These are phyloP conservation scores for Indicator indicator DNA, from an alignment of 2,113 vertebrate species.

Conservation along the genomic window DNA sequence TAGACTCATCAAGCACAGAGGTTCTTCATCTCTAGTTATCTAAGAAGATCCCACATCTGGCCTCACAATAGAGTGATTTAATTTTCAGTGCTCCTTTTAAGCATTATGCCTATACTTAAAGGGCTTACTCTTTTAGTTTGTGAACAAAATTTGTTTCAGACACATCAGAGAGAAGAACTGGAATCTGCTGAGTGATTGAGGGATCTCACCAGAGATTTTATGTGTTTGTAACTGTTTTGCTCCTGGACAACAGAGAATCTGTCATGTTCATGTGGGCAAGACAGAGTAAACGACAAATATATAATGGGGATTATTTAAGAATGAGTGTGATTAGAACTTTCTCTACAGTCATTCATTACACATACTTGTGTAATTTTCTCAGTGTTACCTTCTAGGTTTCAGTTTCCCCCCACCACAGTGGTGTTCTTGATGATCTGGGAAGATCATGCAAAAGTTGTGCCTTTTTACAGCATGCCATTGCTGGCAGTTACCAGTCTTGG, in stretches of 20 bases:
- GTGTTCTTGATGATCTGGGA: not conserved
- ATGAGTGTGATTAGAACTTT: not conserved
- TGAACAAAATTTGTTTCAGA: not conserved
- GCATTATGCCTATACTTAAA: not conserved
- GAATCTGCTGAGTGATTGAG: not conserved
- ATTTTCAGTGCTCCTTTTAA: not conserved
- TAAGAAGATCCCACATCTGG: not conserved
- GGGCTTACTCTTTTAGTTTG: not conserved
- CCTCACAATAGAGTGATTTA: not conserved
- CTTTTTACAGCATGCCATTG: not conserved
- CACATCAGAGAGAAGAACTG: not conserved
- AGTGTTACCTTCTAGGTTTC: not conserved
- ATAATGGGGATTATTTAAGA: not conserved
- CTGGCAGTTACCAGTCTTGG: not conserved
- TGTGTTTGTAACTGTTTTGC: not conserved
- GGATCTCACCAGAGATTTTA: not conserved
- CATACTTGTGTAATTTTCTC: not conserved
- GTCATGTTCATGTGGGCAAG: not conserved
- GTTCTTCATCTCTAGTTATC: not conserved
- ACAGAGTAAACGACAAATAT: not conserved
- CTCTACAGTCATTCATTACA: not conserved
- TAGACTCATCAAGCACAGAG: not conserved
- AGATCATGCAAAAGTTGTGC: not conserved
- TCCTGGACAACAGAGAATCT: not conserved
- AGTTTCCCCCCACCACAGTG: fast-evolving